phyloP scores from a whole-genome alignment of 2,888 invertebrate genomes.

The Magallana nippona region DNA sequence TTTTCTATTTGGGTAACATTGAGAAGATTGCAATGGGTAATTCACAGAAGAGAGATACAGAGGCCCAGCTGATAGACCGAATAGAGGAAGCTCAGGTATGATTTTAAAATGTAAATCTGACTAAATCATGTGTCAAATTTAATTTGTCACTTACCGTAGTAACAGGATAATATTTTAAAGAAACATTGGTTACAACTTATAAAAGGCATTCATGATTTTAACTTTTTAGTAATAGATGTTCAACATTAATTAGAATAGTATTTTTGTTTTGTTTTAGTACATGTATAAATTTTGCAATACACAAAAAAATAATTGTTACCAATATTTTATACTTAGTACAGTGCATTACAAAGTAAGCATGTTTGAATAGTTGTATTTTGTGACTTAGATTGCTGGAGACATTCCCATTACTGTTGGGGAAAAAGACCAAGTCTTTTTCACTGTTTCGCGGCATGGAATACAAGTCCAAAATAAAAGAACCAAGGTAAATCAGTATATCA shows the following conservation, averaged over 20 bases:
- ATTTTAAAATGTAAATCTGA: not conserved
- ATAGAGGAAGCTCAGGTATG: slow-evolving; percentile 78
- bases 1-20: slow-evolving; percentile 75
- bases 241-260: no score
- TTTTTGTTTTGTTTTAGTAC: no score
- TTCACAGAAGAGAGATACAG: slow-evolving; percentile 72
- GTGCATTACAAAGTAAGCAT: not conserved
- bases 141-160: no score
- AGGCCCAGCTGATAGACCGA: slow-evolving; percentile 77
- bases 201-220: no score
- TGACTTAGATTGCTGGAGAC: no score
- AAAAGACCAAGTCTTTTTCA: slow-evolving; percentile 72
- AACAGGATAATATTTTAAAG: no score
- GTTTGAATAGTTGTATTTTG: no score
- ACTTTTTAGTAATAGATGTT: no score
- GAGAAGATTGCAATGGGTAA: slow-evolving; percentile 73
- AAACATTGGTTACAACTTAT: no score
- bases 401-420: slow-evolving; percentile 72
- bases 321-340: not conserved
- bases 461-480: slow-evolving; percentile 73
- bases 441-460: slow-evolving; percentile 76
- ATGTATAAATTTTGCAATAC: not conserved
- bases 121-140: not conserved
- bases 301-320: not conserved
- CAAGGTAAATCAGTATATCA: slow-evolving; percentile 61